Conservation (phyloP, 1,140 invertebrate genomes). For the Cydia splendana region DNA sequence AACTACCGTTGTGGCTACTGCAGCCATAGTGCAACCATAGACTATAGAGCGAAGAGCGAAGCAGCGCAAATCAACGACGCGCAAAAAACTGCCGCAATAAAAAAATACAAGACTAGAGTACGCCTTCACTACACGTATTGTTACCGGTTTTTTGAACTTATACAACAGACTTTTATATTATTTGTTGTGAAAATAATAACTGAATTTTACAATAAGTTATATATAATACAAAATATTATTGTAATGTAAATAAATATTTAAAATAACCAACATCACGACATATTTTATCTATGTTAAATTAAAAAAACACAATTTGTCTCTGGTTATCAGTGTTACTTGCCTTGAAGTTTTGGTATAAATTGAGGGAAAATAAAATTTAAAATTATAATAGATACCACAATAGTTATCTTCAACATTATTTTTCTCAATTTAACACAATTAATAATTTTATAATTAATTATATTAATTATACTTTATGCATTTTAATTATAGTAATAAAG, state of each 20-base stretch:
- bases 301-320: not conserved
- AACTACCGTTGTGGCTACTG: constrained; percentile 57
- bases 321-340: not conserved
- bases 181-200: not conserved
- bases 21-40: constrained; percentile 61
- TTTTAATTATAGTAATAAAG: no score
- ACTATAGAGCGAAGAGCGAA: constrained; percentile 48
- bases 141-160: not conserved
- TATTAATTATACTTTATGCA: no score
- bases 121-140: not conserved
- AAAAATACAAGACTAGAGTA: constrained; percentile 1
- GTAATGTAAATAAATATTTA: not conserved
- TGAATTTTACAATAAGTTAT: no score
- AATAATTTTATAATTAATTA: no score
- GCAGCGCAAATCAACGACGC: constrained; percentile 43
- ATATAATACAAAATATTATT: no score
- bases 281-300: not conserved
- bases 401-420: no score
- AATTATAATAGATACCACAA: not conserved
- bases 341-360: not conserved
- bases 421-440: no score
- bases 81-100: constrained; percentile 39
- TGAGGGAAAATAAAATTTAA: not conserved
- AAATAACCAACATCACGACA: not conserved
- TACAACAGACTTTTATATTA: not conserved